These are phyloP conservation scores for Barnardius zonarius DNA, from an alignment of 2,113 vertebrate species.

Conservation along the genomic window DNA sequence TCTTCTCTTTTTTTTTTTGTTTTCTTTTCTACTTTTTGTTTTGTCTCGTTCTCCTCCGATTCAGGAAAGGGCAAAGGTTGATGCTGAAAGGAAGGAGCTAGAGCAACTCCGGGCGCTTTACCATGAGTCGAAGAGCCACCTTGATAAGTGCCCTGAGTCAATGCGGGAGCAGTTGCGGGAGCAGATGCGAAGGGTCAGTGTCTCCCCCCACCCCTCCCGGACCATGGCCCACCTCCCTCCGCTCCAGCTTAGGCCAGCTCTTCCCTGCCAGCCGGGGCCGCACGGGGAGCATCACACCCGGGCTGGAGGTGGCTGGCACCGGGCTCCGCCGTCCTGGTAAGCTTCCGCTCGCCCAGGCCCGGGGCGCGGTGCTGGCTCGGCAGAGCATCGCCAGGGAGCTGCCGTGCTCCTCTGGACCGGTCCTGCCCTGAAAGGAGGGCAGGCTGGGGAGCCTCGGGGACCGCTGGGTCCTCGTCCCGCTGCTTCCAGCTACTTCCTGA, in stretches of 20 bases:
- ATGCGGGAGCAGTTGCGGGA: conserved; percentile 93
- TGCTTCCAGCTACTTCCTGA: not conserved
- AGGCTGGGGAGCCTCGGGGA: not conserved
- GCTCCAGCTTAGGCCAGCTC: conserved; percentile 46
- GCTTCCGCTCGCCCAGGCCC: not conserved
- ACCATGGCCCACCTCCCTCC: conserved; percentile 51
- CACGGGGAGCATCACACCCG: not conserved
- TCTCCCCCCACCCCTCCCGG: conserved; percentile 57
- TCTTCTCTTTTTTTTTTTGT: conserved; percentile 26
- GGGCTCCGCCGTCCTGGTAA: conserved; percentile 33
- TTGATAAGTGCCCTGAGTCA: conserved; percentile 96
- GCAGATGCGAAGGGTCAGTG: conserved; percentile 96
- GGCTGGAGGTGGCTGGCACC: conserved; percentile 45
- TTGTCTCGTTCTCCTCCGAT: conserved; percentile 68
- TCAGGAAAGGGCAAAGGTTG: conserved; percentile 95
- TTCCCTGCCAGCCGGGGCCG: conserved; percentile 4
- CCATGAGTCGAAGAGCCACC: conserved; percentile 92
- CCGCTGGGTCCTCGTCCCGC: not conserved
- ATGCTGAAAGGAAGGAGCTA: conserved; percentile 88
- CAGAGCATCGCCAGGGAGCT: not conserved
- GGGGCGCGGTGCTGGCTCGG: not conserved
- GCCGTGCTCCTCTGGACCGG: not conserved
- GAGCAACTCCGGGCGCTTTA: conserved; percentile 87
- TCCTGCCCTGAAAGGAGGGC: not conserved
- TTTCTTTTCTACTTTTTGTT: not conserved